Percentiles rank a stretch among this genome's conserved stretches.
Conservation (phyloP, 2,888 invertebrate genomes). For the Aporophyla nigra region DNA sequence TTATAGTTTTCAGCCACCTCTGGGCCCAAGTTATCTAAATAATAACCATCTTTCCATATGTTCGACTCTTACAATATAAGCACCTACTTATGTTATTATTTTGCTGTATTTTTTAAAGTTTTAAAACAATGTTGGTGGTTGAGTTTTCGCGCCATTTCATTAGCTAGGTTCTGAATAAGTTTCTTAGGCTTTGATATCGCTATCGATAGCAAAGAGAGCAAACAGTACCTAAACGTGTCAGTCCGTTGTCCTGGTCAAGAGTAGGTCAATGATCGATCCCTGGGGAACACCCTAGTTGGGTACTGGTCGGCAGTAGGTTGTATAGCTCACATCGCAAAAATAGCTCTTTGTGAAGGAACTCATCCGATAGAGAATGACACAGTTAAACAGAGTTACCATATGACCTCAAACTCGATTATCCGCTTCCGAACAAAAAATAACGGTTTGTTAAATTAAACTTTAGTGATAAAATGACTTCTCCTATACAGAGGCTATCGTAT, state of each 20-base stretch:
- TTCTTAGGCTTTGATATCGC: not conserved
- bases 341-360: constrained; percentile 20
- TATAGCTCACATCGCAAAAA: constrained; percentile 18
- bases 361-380: constrained; percentile 39
- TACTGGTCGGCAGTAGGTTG: not conserved
- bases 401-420: constrained; percentile 72
- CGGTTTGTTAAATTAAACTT: constrained; percentile 74
- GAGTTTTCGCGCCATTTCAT: not conserved
- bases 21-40: not conserved
- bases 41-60: not conserved
- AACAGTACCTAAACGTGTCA: not conserved
- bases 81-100: no score
- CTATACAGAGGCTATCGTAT: constrained; percentile 80
- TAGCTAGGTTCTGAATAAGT: not conserved
- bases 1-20: not conserved
- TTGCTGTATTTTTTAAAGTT: not conserved
- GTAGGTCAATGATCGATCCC: constrained; percentile 20
- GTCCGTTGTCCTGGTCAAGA: not conserved
- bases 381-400: constrained; percentile 53
- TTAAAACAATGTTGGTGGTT: not conserved
- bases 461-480: constrained; percentile 73
- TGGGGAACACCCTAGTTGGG: constrained; percentile 15
- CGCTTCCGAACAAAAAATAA: constrained; percentile 69
- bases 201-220: constrained; percentile 4
- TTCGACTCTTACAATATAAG: not conserved